Conservation (phyloP, 2,888 invertebrate genomes). For the Tipula confusa region DNA sequence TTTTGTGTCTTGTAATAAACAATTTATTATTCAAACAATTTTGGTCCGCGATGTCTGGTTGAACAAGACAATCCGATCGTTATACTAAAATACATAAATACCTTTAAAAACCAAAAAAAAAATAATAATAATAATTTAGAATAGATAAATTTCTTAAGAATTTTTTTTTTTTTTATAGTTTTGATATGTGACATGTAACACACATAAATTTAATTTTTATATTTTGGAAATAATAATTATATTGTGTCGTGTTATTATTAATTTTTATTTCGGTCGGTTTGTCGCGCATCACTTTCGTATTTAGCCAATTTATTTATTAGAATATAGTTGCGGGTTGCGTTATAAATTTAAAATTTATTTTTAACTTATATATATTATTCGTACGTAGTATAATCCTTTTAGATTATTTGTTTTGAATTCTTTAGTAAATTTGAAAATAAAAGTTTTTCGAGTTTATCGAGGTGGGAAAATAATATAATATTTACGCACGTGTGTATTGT, state of each 20-base stretch:
- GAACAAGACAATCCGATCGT: background rate
- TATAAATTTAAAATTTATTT: background rate
- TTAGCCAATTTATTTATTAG: background rate
- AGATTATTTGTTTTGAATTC: background rate
- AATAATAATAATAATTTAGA: background rate
- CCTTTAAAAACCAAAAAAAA: background rate
- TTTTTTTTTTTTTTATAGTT: background rate
- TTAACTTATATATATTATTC: background rate
- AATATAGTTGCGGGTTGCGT: background rate
- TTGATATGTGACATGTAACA: slow-evolving; percentile 12
- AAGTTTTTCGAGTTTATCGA: background rate
- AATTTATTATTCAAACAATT: slow-evolving; percentile 3
- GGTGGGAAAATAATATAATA: background rate
- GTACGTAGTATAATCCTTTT: background rate
- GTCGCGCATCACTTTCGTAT: too few relatives aligned
- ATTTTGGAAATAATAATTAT: background rate
- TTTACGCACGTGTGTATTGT: background rate
- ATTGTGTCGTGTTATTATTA: background rate
- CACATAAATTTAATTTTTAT: slow-evolving; percentile 8
- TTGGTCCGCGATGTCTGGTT: slow-evolving; percentile 12
- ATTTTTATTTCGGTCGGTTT: background rate
- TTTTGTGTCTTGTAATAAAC: background rate
- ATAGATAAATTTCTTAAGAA: background rate
- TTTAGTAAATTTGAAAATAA: background rate
- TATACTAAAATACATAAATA: background rate